These are phyloP conservation scores for Caradrina clavipalpis DNA, from an alignment of 2,888 invertebrate genomes.

Conservation along the genomic window DNA sequence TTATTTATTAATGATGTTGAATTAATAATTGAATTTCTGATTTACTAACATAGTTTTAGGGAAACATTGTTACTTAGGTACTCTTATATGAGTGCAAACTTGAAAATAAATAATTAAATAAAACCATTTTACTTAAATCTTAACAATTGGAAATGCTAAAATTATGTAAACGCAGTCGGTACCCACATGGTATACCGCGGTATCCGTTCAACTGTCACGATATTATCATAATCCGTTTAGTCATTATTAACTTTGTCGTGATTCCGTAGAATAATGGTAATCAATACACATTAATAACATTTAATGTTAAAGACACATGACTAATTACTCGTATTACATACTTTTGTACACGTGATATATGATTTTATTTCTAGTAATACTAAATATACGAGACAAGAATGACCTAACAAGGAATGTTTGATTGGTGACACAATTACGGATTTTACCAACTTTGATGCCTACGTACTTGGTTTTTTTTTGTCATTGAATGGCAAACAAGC, in stretches of 20 bases:
- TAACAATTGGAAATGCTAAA: no score
- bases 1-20: no score
- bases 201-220: no score
- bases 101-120: no score
- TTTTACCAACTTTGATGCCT: neutral
- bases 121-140: no score
- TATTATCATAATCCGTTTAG: neutral
- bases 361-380: slow-evolving; percentile 26
- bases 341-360: neutral
- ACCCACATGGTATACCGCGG: neutral
- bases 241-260: neutral
- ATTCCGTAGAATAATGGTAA: slow-evolving; percentile 20
- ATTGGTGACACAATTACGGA: slow-evolving; percentile 30
- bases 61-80: no score
- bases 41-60: no score
- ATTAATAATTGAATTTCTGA: no score
- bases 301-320: neutral
- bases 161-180: no score
- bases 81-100: no score
- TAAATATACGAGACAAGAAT: neutral
- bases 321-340: neutral
- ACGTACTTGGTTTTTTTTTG: no score
- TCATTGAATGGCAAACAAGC: no score
- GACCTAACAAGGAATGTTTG: slow-evolving; percentile 1
- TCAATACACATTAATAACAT: neutral